Base-by-base conservation (phyloP, 2,113 vertebrate species). In the Protobothrops flavoviridis region DNA sequence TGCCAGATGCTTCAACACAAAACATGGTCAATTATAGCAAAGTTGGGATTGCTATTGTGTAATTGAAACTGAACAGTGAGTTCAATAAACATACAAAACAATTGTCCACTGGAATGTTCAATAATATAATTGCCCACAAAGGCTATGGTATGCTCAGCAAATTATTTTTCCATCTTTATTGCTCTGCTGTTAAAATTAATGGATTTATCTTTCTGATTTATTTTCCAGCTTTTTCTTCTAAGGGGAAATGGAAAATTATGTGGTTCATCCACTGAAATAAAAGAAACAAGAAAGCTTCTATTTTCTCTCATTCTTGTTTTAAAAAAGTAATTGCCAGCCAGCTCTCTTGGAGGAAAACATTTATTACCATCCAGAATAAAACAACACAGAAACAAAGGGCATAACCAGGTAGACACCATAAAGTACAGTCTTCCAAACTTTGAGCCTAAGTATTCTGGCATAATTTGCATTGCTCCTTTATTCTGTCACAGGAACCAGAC, bases 121-220 rank as follows among this genome's bases (percentile, higher is more conserved):
- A 69, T 0, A 89, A 91, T 91, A 94, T 93, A 97, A 91, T 24
- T 23, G 90, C 94, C 48, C 74, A 88, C 50, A 90, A 93, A 89
- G 15, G 48, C 64, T 92, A 91, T 88, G 57, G 81, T 93, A 55
- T 92, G 74, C 53, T 81, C 55, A 11, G 94, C 94, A 97, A 97
- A 97, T 96, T 94, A 87, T 92, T 97, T 97, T 97, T 96, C 97
- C 97, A 96, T 97, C 96, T 96, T 81, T 91, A 94, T 95, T 98
- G 97, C 95, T 45, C 95, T 91, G 93, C 96, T 93, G 97, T 96
- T 95, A 95, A 96, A 97, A 96, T 96, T 90, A 97, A 97, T 94
- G 94, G 96, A 95, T 95, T 88, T 90, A 95, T 96, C 95, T 96
- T 94, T 94, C 61, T 97, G 94, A 98, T 98, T 95, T 95, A 56